Base-by-base conservation (phyloP, 1,140 invertebrate genomes). In the Acromyrmex echinatior region DNA sequence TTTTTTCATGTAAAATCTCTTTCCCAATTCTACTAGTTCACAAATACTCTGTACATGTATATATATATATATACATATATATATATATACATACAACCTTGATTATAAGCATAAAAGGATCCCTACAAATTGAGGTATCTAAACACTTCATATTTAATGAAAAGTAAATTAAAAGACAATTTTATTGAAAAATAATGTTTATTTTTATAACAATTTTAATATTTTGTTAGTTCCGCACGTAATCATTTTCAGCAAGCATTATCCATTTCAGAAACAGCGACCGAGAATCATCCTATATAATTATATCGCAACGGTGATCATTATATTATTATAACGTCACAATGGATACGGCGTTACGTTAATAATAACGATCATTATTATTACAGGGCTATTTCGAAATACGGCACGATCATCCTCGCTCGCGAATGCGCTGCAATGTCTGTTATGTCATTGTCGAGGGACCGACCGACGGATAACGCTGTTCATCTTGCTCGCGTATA, bases 401-500 rank as follows among this genome's bases (percentile, higher is more conserved):
- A 76, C 28, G 80, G 68, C 28, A 49, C 70, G 70, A 63, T 84
- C 80, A 56, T 84, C 31, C 80, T 49, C 80, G 70, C 35, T 60
- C 66, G 66, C 56, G 45, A 73, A 82, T 49, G 31, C 68, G 56
- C 25, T 10, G 56, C 80, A 35, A 21, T 62, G 80, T 62, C 80
- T 84, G 70, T 84, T 74, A 84, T 71, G 63, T 73, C 53, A 80
- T 81, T 68, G 85, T 87, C 76, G 84, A 49, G 68, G 51, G 58
- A 68, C 86, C 53, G 65, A 28, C 25, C 56, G 84, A 73, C 63
- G 56, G 71, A 89, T 84, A 68, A 82, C 86, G 80, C 28, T 71
- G 88, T 89, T 87, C 88, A 68, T 87, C 88, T 90, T 91, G 65
- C 77, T 82, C 89, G 82, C 89, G 77, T 91, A 86, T 79, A 86